Evolutionary conservation across 2,888 invertebrate genomes (phyloP), one percentile per base, ranked within the genome.

Genomic region (Galeruca laticollis): DNA sequence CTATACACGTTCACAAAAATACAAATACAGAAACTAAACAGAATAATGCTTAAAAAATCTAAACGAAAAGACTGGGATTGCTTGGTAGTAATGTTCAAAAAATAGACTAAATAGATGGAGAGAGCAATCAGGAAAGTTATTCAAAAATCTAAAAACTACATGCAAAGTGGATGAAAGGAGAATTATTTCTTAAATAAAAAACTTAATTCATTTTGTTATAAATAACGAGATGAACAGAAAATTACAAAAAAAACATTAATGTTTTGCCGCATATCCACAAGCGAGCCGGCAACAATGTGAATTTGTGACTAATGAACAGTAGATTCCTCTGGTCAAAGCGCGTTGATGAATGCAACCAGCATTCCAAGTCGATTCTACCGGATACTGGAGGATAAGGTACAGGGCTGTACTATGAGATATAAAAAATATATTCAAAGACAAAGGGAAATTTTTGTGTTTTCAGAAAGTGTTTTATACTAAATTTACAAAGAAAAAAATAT

Each of bases 321-420:
- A 57, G 35, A 57, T 15, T 35, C 15, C 15, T 57, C 10, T 57
- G 35, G 15, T 37, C 54, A 57, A 35, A 54, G 33, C 31, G 56
- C 33, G 35, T 8, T 59, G 59, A 66, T 66, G 59, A 47, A 66
- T 66, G 57, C 65, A 66, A 35, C 21, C 43, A 59, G 66, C 66
- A 66, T 66, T 66, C 66, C 59, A 66, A 56, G 54, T 43, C 37
- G 26, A 62, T 56, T 63, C 31, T 11, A 40, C 63, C 63, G 63
- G 63, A 56, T 63, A 63, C 26, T 40, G 3, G 33, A 33, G 35
- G 52, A 52, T 52, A 52, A 33, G 11, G 15, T 57, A 15, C 54
- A 63, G 63, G 20, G 15, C 56, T 40, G 63, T 20, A 52, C 15
- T 62, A 26, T 18, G 52, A 26, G 20, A 18, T 18, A 20, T 6